Evolutionary conservation across 1,140 invertebrate genomes (phyloP), one percentile per base, ranked within the genome.

Genomic region (Drosophila kohkoa): DNA sequence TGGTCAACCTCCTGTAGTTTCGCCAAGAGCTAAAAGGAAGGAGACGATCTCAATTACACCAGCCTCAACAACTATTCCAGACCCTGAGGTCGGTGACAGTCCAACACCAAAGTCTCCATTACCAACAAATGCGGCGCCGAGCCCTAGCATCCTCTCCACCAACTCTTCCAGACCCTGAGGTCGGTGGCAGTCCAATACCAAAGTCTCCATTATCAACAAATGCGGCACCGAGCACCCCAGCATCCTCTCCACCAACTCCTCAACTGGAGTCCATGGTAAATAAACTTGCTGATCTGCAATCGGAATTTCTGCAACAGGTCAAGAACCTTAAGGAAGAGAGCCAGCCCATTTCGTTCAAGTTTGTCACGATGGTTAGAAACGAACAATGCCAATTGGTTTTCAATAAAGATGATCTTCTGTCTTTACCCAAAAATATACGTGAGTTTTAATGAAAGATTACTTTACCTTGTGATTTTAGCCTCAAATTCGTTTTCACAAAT

Each of bases 361-460:
- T 91, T 20, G 55, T 91, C 5, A 54, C 78, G 1, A 5, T 86
- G 20, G 38, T 63, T 0, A 25, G 70, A 3, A 69, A 78, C 16
- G 74, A 85, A 0, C 66, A 70, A 2, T 73, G 55, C 25, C 70
- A 80, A 10, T 20, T 87, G 32, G 20, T 88, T 11, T 38, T 82
- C 5, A 63, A 77, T 4, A 54, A 75, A 0, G 79, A 78, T 20
- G 78, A 90, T 46, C 11, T 72, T 2, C 8, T 71, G 0, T n/a
- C 32, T 2, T 28, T 85, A 10, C 75, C 82, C n/a, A 78, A 66
- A 2, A 66, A 55, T 15, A 35, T 90, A 5, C 76, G 89, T 90
- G 35, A 90, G 88, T 76, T 57, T 35, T 3, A 25, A 43, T 43
- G 41, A 43, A 1, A 7, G 3, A 35, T 11, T 35, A 20, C 32